A percentile compares a stretch with the other conserved stretches of the same genome.
Conservation (phyloP, 92 coral and sea anemone species). For the Zoanthus sociatus region DNA sequence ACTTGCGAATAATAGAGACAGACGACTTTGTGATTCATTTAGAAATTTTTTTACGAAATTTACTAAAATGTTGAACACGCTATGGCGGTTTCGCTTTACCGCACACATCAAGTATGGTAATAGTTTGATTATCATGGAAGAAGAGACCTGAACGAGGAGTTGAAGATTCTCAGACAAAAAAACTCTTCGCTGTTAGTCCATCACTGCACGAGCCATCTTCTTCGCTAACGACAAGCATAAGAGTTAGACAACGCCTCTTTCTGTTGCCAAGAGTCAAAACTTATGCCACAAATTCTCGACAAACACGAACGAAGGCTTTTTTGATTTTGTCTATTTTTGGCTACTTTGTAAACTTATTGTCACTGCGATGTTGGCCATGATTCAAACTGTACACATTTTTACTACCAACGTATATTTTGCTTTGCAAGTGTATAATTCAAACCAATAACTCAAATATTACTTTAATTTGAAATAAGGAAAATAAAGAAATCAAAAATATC, state of each 20-base stretch:
- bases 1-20: neutral
- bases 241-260: neutral
- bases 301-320: neutral
- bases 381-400: neutral
- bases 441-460: neutral
- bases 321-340: neutral
- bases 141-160: neutral
- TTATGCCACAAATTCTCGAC: neutral
- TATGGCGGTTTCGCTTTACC: neutral
- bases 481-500: slow-evolving; percentile 24
- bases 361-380: neutral
- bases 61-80: neutral
- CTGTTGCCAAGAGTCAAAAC: neutral
- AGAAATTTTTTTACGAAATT: neutral
- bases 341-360: neutral
- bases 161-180: neutral
- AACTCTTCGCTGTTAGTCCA: neutral
- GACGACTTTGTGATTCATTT: neutral
- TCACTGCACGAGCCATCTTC: neutral
- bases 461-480: neutral
- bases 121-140: neutral
- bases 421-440: neutral
- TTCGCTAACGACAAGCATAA: neutral
- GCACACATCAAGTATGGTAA: neutral
- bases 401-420: neutral